Conservation (phyloP, 2,888 invertebrate species). For the Ferdinandea cuprea region DNA sequence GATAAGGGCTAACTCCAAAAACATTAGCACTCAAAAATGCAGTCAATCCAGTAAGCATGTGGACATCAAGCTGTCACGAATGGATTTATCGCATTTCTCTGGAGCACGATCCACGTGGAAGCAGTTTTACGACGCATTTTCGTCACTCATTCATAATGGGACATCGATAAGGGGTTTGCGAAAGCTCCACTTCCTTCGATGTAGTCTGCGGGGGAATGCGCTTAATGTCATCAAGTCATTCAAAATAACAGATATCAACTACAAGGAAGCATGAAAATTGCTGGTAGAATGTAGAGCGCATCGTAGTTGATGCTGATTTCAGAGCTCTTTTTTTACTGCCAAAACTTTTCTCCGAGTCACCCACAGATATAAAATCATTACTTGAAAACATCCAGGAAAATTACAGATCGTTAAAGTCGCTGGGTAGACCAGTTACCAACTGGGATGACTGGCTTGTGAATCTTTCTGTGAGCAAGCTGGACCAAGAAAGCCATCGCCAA, state of each 20-base stretch:
- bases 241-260: too few species aligned
- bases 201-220: constrained; percentile 1
- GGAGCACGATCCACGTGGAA: background rate
- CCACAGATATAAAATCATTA: constrained; percentile 5
- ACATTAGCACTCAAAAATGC: too few species aligned
- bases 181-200: constrained; percentile 1
- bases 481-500: constrained; percentile 24
- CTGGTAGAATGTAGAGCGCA: constrained; percentile 8
- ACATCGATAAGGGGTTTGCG: background rate
- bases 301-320: constrained; percentile 7
- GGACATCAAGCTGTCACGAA: background rate
- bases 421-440: constrained; percentile 28
- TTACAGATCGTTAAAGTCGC: constrained; percentile 5
- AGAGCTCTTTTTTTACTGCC: background rate
- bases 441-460: constrained; percentile 50
- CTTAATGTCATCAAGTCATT: too few species aligned
- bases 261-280: too few species aligned
- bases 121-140: too few species aligned
- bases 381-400: constrained; percentile 21
- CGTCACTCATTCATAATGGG: too few species aligned
- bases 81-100: background rate
- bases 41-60: background rate
- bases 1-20: too few species aligned
- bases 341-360: background rate
- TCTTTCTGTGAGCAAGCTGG: constrained; percentile 22